Base-by-base conservation (phyloP, 2,797 vertebrate genomes). In the Xiphophorus birchmanni region DNA sequence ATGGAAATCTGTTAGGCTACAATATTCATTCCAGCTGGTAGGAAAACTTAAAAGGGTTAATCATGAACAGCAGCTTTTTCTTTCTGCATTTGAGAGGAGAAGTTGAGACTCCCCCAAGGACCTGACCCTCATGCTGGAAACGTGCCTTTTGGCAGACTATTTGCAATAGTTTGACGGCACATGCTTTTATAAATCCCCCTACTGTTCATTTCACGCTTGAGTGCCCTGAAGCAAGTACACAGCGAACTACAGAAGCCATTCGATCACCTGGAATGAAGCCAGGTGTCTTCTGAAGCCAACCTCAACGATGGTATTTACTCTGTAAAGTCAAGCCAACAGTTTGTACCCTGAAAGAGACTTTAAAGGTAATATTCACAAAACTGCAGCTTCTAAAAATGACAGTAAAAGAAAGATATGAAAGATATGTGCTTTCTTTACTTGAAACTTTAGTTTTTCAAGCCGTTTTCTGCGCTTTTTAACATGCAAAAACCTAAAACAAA, bases 61-160 rank as follows among this genome's bases (percentile, higher is more conserved):
- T 37, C 13, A 44, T 60, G 52, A 86, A 81, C 84, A 85, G 80
- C 4, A 63, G 58, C 29, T 6, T n/a, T 60, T 35, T 79, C 11
- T 37, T 45, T 45, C 23, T 83, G 63, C 84, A 71, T 13, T 72
- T 29, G 72, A 75, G 78, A 85, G 80, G 75, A 80, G 37, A 86
- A 75, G 86, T 81, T 7, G 0, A 84, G 73, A 69, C 37, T 45
- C 13, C 78, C 73, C 71, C 13, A 12, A 75, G 79, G 81, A 85
- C 74, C 60, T 87, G 87, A 90, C 80, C 89, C 52, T 90, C 77
- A 85, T 83, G 69, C 73, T 88, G 78, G 72, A 80, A 86, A 81
- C 48, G 13, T 77, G 58, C 81, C 82, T 80, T 78, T 75, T 83
- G 77, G 80, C 15, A 10, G 3, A 65, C 44, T 83, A 37, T 81